Base-by-base conservation (phyloP, 64 coral and sea anemone genomes). In the Montipora sp. region DNA sequence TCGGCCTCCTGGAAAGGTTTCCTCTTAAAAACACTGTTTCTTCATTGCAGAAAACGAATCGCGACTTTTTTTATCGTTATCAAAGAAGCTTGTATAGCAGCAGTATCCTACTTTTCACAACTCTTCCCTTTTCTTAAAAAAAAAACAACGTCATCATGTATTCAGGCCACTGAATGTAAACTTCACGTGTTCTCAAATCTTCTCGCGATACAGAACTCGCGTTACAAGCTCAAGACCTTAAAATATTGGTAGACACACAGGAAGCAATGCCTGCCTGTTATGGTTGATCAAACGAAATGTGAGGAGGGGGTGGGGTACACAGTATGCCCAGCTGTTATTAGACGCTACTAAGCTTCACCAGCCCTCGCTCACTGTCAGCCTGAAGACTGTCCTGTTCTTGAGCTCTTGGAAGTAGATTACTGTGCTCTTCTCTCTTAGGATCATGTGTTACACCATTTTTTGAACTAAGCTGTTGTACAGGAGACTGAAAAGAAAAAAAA, bases 281-380 rank as follows among this genome's bases (percentile, higher is more conserved):
- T 57, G 53, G 53, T 36, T 36, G 36, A 36, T 36, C 36, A 36
- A 36, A 55, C 2, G 51, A 55, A 55, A 55, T 55, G 51, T 36
- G 36, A 36, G 36, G 51, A 55, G 10, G 10, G 6, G 51, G 51
- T 10, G 5, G 51, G 51, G 10, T 55, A 55, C 51, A 55, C 51
- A 55, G 6, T 55, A 36, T 36, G 51, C 51, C 10, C 51, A 55
- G 10, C 3, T 55, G 11, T 16, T 53, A 48, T 81, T 92, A 98
- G 14, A 98, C 97, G 70, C 94, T 95, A 59, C 97, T 98, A 2
- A 98, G 59, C 67, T 98, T 98, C 44, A 98, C 97, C 3, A 98
- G 78, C 2, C 97, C 97, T 60, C 90, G 93, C 14, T 98, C 94
- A 87, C 97, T 98, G 88, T 98, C 97, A 18, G 77, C 76, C 80